Evolutionary conservation across 2,113 vertebrate genomes (phyloP), one percentile per base, ranked within the genome.

Genomic region (Urocitellus parryii): DNA sequence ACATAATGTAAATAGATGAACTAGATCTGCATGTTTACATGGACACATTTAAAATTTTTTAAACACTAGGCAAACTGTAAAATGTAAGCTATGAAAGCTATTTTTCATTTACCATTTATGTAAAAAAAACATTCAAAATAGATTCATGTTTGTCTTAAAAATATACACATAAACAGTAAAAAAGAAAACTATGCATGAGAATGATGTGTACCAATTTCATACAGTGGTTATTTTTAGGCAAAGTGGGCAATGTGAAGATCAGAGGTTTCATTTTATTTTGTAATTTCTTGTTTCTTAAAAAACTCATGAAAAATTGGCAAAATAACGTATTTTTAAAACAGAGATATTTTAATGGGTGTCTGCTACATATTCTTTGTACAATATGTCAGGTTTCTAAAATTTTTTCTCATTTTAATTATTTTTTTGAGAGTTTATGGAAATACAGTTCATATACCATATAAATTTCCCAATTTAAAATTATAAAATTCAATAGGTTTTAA

Each of bases 341-440:
- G 39, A 27, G 11, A 1, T 78, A 72, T 77, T 25, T 92, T 76
- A n/a, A n/a, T 93, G 51, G 6, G 12, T 53, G 29, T 65, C 67
- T 81, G 17, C 22, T 88, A 22, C 0, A 13, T 78, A 56, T 56
- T 70, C 8, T 89, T 1, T 84, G n/a, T 39, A 32, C 39, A 10
- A 67, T 61, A 77, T 61, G 2, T 18, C 56, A 77, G 25, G 0
- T 0, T 27, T 63, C 22, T 24, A 10, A 61, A 27, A 3, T 88
- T 39, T 61, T 22, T 83, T 88, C 76, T 77, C 37, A 12, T 90
- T 86, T 61, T 45, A 63, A 76, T 37, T 87, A 65, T 94, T 91
- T 93, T 73, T 58, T 77, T 88, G 48, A 17, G 73, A 29, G 79
- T 91, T 82, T 93, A 51, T 24, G 82, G 29, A 91, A 88, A 79